Evolutionary conservation across 2,113 vertebrate genomes (phyloP), one percentile per base, ranked within the genome.

Genomic region (Rhinolophus ferrumequinum): DNA sequence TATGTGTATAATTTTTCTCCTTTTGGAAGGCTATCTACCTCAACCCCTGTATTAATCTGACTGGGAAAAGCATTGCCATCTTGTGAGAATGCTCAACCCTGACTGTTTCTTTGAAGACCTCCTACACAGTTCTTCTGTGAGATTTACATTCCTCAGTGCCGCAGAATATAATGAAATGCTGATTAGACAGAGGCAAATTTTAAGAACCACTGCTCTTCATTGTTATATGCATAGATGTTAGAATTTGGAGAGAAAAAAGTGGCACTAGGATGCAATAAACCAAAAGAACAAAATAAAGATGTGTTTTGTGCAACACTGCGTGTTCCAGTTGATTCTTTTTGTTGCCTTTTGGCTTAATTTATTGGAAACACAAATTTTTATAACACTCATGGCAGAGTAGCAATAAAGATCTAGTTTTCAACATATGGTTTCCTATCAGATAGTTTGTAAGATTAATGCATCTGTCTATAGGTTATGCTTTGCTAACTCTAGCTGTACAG

Each of bases 391-490:
- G 60, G 88, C 85, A 1, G 96, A 96, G 94, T 41, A 80, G 87
- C 91, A 96, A 90, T 89, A 97, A 98, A 98, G 92, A 67, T 52
- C 81, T 90, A 93, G 21, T 0, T 97, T 12, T 97, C 66, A 72
- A 80, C 18, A 52, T 83, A 44, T 8, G 72, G 62, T 94, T 97
- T 96, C 80, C 47, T 97, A 67, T 91, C 70, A 92, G 6, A 41
- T 83, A 90, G 90, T 92, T 87, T 47, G 97, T 80, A 62, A 97
- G 88, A 98, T 98, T 97, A 97, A 98, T 97, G 69, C 15, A 95
- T 52, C 30, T 95, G 86, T 35, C 62, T 69, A 11, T 96, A 81
- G 52, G n/a, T 97, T 33, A 6, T 93, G 69, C 90, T 93, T 98
- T 97, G 88, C 72, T 91, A 86, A 97, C 69, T 73, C 35, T 62